phyloP scores from a whole-genome alignment of 2,888 invertebrate species.

The Harmothoe impar region DNA sequence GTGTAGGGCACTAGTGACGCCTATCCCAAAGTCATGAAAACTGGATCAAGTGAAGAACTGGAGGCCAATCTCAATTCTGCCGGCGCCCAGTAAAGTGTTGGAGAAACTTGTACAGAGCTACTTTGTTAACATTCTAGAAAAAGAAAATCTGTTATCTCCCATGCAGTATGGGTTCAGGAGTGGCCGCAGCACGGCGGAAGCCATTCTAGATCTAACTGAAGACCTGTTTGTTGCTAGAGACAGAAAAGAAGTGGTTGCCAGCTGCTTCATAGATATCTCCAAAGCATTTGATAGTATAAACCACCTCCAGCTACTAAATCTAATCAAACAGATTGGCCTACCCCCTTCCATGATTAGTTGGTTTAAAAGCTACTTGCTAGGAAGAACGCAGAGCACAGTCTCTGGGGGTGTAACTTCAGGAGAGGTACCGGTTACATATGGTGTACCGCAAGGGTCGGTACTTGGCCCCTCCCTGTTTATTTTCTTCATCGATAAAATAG shows the following conservation, averaged over 20 bases:
- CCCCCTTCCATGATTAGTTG: background rate
- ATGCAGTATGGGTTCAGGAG: background rate
- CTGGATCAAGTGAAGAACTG: background rate
- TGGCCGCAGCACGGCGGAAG: background rate
- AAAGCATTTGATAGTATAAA: background rate
- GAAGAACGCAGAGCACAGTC: too few relatives aligned
- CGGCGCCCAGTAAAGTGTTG: background rate
- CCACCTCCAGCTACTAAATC: background rate
- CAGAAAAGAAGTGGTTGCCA: background rate
- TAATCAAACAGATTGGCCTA: background rate
- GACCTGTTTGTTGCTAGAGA: background rate
- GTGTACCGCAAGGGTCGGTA: too few relatives aligned
- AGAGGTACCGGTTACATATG: too few relatives aligned
- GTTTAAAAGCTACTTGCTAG: too few relatives aligned
- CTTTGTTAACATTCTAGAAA: background rate
- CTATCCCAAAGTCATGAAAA: background rate
- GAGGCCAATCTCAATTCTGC: background rate
- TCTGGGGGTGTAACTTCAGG: too few relatives aligned
- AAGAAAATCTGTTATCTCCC: background rate
- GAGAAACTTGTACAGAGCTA: background rate
- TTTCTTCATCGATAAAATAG: too few relatives aligned
- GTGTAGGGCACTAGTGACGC: background rate
- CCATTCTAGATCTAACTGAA: background rate
- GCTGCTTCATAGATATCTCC: background rate
- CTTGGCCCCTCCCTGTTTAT: too few relatives aligned